phyloP scores from a whole-genome alignment of 2,113 vertebrate genomes.

The Epinephelus fuscoguttatus region DNA sequence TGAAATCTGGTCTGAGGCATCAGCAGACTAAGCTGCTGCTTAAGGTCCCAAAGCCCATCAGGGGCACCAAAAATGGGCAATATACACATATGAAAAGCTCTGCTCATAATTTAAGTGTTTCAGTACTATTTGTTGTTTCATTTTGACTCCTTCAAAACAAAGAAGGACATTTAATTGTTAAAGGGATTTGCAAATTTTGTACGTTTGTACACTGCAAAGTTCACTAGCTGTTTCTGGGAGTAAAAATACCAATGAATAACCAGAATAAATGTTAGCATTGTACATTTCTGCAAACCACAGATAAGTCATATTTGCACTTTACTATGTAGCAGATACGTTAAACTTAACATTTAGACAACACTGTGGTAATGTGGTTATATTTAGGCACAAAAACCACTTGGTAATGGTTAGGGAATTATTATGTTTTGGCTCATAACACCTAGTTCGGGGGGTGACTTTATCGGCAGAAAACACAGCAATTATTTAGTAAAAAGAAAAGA shows the following conservation, averaged over 20 bases:
- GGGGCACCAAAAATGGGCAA: neutral
- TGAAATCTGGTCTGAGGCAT: neutral
- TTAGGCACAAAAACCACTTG: too few relatives aligned
- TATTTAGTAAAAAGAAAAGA: too few relatives aligned
- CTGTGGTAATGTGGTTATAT: too few relatives aligned
- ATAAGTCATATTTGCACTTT: too few relatives aligned
- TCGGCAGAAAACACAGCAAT: too few relatives aligned
- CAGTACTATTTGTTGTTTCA: neutral
- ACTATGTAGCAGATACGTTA: too few relatives aligned
- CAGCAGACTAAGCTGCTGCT: conserved; percentile 2
- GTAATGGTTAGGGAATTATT: too few relatives aligned
- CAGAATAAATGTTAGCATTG: too few relatives aligned
- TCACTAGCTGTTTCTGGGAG: neutral
- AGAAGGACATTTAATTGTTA: neutral
- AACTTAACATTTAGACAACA: too few relatives aligned
- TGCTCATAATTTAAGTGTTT: neutral
- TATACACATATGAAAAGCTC: neutral
- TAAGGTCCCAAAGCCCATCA: neutral
- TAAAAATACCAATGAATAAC: neutral
- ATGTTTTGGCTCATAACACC: too few relatives aligned
- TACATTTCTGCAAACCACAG: too few relatives aligned
- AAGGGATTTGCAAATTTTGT: neutral
- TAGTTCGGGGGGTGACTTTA: too few relatives aligned
- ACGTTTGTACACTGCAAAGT: neutral
- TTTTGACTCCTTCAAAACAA: neutral